Evolutionary conservation across 2,888 invertebrate genomes (phyloP), one percentile per base, ranked within the genome.

Genomic region (Dinocampus coccinellae): DNA sequence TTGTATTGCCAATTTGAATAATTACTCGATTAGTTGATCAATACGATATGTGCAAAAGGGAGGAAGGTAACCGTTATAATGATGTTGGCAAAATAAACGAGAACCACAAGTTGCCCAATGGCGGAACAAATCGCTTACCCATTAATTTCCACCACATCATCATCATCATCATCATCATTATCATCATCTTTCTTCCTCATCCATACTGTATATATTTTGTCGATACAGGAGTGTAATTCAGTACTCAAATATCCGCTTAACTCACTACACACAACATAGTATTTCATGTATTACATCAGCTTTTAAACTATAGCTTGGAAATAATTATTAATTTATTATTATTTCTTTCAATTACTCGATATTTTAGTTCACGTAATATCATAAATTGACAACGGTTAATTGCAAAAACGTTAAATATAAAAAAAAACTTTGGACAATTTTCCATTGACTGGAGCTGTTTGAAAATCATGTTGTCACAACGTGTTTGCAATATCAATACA

Each of bases 31-130:
- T 58, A 16, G 6, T 55, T 0, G 13, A 24, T 26, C 26, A n/a
- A 20, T 47, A 47, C 16, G 3, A 7, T 20, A 3, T 20, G 1
- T 47, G 7, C 16, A 3, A 47, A n/a, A n/a, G 7, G 9, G 20
- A 3, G 47, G 16, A 47, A 47, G 16, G 20, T 6, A 47, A 47
- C 47, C n/a, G 16, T 47, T 47, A 16, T 7, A 47, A 47, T 47
- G 16, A 47, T 47, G 20, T n/a, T 47, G 47, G 47, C 16, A 47
- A 47, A 47, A 47, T 47, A 47, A 47, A 47, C 9, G 16, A 16
- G 47, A 47, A 47, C 47, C 47, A 47, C 20, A n/a, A 47, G 47
- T 47, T 47, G 47, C n/a, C 47, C 47, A 47, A 47, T 47, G 16
- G 20, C 47, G 47, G 47, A 47, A 16, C 47, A 47, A 47, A 47